Conservation (phyloP, 2,113 vertebrate genomes). For the Odontophorus gujanensis region DNA sequence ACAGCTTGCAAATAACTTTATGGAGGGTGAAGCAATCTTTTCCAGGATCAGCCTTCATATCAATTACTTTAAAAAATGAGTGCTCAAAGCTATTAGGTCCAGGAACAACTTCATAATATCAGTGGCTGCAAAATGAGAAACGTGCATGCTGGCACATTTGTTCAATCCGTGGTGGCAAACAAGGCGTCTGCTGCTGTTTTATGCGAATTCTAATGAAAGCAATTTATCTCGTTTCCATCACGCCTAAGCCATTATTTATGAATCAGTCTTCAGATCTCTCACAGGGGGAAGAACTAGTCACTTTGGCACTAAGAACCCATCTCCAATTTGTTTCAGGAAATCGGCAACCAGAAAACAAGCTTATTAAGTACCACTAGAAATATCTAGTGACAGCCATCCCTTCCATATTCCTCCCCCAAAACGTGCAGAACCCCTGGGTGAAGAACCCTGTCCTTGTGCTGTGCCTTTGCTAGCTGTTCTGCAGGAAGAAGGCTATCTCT, state of each 20-base stretch:
- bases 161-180: constrained; percentile 2
- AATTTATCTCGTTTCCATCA: neutral
- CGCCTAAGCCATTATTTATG: constrained; percentile 32
- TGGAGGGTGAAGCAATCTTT: constrained; percentile 27
- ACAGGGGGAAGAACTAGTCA: neutral
- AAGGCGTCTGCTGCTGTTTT: constrained; percentile 41
- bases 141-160: constrained; percentile 10
- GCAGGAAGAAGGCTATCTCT: neutral
- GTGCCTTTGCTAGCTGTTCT: fast-evolving
- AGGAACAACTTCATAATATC: constrained; percentile 43
- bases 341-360: constrained; percentile 24
- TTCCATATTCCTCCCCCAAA: neutral
- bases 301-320: neutral
- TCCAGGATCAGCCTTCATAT: constrained; percentile 6
- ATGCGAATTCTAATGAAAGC: constrained; percentile 54
- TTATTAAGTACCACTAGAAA: constrained; percentile 6
- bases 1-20: constrained; percentile 47
- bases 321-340: constrained; percentile 20
- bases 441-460: neutral
- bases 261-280: neutral
- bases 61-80: constrained; percentile 47
- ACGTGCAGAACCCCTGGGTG: neutral
- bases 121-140: constrained; percentile 48
- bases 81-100: neutral
- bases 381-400: neutral